These are phyloP conservation scores for Didymodactylos carnosus DNA, from an alignment of 2,888 invertebrate genomes.

Conservation along the genomic window DNA sequence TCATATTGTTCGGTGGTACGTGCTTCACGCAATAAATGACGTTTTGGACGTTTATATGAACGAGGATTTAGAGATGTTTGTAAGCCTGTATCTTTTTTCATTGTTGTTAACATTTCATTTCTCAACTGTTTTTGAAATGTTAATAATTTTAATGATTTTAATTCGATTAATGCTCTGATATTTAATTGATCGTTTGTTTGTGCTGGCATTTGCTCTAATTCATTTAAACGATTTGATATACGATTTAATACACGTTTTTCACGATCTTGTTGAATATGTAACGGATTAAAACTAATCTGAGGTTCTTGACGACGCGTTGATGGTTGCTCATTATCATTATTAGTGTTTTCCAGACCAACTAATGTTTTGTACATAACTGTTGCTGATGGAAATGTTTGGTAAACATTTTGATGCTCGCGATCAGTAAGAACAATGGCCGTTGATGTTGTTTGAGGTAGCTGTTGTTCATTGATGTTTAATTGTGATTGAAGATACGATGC, in stretches of 20 bases:
- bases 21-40: conserved; percentile 84
- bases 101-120: conserved; percentile 45
- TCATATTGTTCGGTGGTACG: conserved; percentile 95
- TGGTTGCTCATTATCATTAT: background rate
- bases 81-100: conserved; percentile 67
- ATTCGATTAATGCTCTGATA: conserved; percentile 46
- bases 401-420: background rate
- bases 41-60: conserved; percentile 85
- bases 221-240: background rate
- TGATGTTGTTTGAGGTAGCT: background rate
- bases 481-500: background rate
- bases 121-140: conserved; percentile 73
- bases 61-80: conserved; percentile 92
- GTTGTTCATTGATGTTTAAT: too few relatives aligned
- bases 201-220: background rate
- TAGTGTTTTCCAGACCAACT: background rate
- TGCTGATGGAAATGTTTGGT: background rate
- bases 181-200: background rate
- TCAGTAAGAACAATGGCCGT: background rate
- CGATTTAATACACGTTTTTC: background rate
- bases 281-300: background rate
- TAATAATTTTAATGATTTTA: conserved; percentile 70
- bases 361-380: background rate
- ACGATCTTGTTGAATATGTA: background rate
- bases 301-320: background rate